These are phyloP conservation scores for Yoshiicerus persimilis DNA, from an alignment of 1,140 invertebrate species.

Conservation along the genomic window DNA sequence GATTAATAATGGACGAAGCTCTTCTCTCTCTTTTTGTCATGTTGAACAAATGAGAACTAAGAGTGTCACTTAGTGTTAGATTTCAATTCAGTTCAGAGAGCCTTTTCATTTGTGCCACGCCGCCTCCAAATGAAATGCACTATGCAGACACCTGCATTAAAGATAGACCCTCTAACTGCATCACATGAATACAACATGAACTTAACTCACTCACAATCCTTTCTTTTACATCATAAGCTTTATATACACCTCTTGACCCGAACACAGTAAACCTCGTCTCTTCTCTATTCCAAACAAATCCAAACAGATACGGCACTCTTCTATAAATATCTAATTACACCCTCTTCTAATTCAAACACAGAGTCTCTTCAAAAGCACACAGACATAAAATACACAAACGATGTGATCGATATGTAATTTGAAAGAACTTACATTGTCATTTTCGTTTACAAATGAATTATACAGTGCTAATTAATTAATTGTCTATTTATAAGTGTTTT, in stretches of 20 bases:
- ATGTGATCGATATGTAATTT: too few species aligned
- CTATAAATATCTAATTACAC: not conserved
- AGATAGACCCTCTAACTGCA: not conserved
- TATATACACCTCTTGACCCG: not conserved
- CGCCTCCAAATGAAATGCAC: not conserved
- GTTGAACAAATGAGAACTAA: not conserved
- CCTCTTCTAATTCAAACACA: not conserved
- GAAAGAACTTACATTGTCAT: too few species aligned
- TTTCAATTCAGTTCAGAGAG: not conserved
- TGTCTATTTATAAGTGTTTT: too few species aligned
- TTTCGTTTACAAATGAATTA: too few species aligned
- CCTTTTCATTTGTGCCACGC: not conserved
- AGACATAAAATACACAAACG: too few species aligned
- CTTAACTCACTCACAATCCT: not conserved
- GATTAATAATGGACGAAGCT: not conserved
- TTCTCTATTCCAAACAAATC: not conserved
- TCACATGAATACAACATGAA: not conserved
- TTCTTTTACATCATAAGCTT: not conserved
- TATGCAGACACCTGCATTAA: not conserved
- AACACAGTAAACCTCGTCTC: not conserved
- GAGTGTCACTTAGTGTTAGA: not conserved
- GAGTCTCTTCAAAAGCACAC: too few species aligned
- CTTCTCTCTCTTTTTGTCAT: not conserved
- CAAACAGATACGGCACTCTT: not conserved
- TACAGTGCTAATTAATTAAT: too few species aligned